phyloP scores from a whole-genome alignment of 2,113 vertebrate genomes.

The Paraplagusia blochii region DNA sequence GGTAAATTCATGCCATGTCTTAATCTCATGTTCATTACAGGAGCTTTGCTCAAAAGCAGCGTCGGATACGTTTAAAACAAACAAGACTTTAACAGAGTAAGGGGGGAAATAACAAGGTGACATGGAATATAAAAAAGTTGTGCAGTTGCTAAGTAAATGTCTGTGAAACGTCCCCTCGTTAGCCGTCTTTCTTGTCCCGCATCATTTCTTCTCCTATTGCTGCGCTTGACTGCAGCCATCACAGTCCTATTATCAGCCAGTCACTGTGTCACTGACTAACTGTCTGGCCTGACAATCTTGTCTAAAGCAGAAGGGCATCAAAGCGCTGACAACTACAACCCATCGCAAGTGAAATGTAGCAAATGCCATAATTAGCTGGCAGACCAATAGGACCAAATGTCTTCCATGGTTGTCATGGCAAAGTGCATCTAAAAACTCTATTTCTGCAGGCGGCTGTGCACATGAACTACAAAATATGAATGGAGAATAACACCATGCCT shows the following conservation, averaged over 20 bases:
- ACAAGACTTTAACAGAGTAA: too few relatives aligned
- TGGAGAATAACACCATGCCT: neutral
- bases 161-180: too few relatives aligned
- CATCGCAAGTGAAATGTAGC: conserved; percentile 2
- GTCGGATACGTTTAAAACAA: too few relatives aligned
- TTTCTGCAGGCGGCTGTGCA: conserved; percentile 1
- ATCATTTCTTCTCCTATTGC: conserved; percentile 2
- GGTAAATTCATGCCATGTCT: too few relatives aligned
- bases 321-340: conserved; percentile 2
- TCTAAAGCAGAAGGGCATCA: conserved; percentile 24
- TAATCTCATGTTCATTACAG: too few relatives aligned
- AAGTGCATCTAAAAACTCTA: neutral
- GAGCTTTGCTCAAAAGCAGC: too few relatives aligned
- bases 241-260: conserved; percentile 24
- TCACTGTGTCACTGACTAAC: conserved; percentile 24
- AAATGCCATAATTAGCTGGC: conserved; percentile 17
- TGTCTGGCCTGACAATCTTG: neutral
- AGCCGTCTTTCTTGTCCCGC: neutral
- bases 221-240: neutral
- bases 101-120: too few relatives aligned
- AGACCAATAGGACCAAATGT: conserved; percentile 6
- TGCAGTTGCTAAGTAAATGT: too few relatives aligned
- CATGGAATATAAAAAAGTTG: too few relatives aligned
- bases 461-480: conserved; percentile 5
- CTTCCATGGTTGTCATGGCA: neutral